Evolutionary conservation across 2,888 invertebrate genomes (phyloP), one percentile per base, ranked within the genome.

Genomic region (Thecophora atra): DNA sequence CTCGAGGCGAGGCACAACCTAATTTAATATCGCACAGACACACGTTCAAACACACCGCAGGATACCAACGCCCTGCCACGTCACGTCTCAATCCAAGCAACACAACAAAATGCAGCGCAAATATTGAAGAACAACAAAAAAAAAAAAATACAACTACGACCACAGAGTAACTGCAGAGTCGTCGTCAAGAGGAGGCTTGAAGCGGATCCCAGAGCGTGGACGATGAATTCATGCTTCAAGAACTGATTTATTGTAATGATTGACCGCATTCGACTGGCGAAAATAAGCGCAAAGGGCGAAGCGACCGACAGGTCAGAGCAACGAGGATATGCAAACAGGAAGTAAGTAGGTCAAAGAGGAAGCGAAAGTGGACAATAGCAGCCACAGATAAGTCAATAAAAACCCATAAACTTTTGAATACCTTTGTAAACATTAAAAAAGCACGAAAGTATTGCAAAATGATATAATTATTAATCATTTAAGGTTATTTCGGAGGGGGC

Each of bases 121-220:
- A n/a, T n/a, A n/a, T n/a, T n/a, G n/a, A n/a, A n/a, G n/a, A 21
- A 52, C 47, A 73, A 74, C 54, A 72, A 58, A 58, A 75, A 21
- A 30, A 66, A 58, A 58, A 74, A 15, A 30, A 60, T 37, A 54
- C 51, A 58, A 42, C 64, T 44, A 70, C 37, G 21, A 44, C 24
- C 19, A 26, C 24, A 44, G 21, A 24, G 47, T 17, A 5, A 47
- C 47, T 8, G 47, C 15, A 47, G 47, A 5, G 47, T 47, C n/a
- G 47, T 17, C 47, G 17, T n/a, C 5, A 17, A 15, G 8, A 47
- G 47, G 47, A 47, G 37, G 37, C 11, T 11, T 37, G 37, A 37
- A 37, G 7, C 6, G 37, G 37, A 37, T 37, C 37, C 1, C 37
- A 37, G 37, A 37, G 11, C 2, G 37, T 8, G n/a, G 21, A 19